These are phyloP conservation scores for Norana najaformis DNA, from an alignment of 2,888 invertebrate species.

Conservation along the genomic window DNA sequence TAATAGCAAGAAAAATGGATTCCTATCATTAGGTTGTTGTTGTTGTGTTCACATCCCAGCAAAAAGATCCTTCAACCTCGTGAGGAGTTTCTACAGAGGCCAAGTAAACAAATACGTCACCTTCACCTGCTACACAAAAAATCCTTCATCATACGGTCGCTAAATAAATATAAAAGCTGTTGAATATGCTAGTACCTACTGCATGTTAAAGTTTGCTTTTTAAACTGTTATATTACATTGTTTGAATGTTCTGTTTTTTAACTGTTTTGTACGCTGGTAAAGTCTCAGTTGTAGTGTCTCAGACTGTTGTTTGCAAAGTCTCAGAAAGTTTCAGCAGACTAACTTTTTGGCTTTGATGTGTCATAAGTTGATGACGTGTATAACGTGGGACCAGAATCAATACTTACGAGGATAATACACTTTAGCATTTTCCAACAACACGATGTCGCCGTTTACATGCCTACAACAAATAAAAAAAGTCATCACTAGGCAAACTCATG, in stretches of 20 bases:
- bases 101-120: neutral
- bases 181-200: too few relatives aligned
- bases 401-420: constrained; percentile 56
- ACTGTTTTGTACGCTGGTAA: too few relatives aligned
- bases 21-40: neutral
- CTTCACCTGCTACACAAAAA: neutral
- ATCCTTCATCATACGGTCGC: constrained; percentile 3
- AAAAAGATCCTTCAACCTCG: neutral
- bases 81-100: neutral
- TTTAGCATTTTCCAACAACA: constrained; percentile 56
- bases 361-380: too few relatives aligned
- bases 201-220: too few relatives aligned
- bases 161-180: neutral
- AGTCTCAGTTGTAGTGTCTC: too few relatives aligned
- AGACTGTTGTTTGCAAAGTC: too few relatives aligned
- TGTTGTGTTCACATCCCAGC: neutral
- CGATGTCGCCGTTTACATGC: constrained; percentile 55
- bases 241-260: too few relatives aligned
- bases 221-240: too few relatives aligned
- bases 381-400: neutral
- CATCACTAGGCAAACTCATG: neutral
- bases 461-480: constrained; percentile 47
- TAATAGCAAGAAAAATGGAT: neutral
- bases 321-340: too few relatives aligned
- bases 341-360: too few relatives aligned